phyloP scores from a whole-genome alignment of 1,140 invertebrate species.

The Drosophila kepulauana region DNA sequence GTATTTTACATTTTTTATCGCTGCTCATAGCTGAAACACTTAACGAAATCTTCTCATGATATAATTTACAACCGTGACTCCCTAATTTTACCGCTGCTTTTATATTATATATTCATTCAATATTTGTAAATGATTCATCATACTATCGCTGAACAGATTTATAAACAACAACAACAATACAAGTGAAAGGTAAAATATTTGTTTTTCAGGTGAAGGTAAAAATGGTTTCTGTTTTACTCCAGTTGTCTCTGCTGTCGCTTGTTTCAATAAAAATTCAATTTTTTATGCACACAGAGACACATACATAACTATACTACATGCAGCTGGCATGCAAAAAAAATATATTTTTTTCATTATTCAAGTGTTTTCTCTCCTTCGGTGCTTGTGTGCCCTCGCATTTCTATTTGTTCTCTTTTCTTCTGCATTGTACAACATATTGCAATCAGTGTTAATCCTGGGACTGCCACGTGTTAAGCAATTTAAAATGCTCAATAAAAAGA shows the following conservation, averaged over 20 bases:
- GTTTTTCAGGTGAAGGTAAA: slow-evolving; percentile 18
- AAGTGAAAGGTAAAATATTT: slow-evolving; percentile 39
- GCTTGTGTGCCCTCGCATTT: neutral
- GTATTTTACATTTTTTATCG: no score
- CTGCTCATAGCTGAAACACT: no score
- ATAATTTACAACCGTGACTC: no score
- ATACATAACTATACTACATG: neutral
- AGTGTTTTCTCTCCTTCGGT: slow-evolving; percentile 7
- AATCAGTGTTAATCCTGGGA: slow-evolving; percentile 14
- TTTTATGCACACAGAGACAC: slow-evolving; percentile 37
- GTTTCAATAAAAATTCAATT: slow-evolving; percentile 62
- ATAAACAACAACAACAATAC: slow-evolving; percentile 5
- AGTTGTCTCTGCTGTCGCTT: slow-evolving; percentile 39
- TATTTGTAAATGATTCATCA: no score
- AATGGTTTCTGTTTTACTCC: slow-evolving; percentile 3
- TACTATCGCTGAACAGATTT: no score
- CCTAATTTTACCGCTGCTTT: no score
- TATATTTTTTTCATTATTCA: slow-evolving; percentile 35
- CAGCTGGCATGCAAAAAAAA: slow-evolving; percentile 17
- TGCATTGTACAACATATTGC: slow-evolving; percentile 47
- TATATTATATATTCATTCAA: no score
- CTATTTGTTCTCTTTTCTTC: slow-evolving; percentile 12
- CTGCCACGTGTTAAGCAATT: slow-evolving; percentile 1
- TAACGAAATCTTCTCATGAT: no score
- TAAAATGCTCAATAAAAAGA: neutral